These are phyloP conservation scores for Cyphomyrus discorhynchus DNA, from an alignment of 2,113 vertebrate species.

Conservation along the genomic window DNA sequence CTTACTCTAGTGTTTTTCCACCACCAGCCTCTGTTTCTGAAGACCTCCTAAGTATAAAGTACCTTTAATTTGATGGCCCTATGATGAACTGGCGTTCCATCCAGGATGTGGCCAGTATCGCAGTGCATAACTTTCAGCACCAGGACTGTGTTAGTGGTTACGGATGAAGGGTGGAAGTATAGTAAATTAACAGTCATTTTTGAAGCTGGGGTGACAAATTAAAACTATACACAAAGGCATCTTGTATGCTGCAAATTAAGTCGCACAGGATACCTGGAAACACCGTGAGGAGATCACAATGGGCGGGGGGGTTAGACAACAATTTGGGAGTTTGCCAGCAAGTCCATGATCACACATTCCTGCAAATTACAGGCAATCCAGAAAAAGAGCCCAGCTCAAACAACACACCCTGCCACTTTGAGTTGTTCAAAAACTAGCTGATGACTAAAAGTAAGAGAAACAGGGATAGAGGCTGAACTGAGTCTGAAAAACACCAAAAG, in stretches of 20 bases:
- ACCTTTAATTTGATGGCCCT: background rate
- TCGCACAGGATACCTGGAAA: background rate
- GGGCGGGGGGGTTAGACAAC: background rate
- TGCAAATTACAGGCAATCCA: background rate
- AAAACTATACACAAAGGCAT: background rate
- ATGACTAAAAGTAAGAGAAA: constrained; percentile 6
- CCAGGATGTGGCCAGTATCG: background rate
- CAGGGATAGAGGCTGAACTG: background rate
- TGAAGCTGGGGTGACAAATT: background rate
- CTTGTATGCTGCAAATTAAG: background rate
- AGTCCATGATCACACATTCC: background rate
- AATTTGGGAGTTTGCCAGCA: background rate
- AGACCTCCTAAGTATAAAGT: background rate
- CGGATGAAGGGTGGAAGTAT: background rate
- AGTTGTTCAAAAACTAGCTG: background rate
- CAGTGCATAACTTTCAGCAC: background rate
- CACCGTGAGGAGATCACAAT: background rate
- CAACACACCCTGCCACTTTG: no score
- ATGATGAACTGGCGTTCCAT: background rate
- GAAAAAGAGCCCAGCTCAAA: background rate
- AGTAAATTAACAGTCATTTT: background rate
- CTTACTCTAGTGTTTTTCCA: background rate
- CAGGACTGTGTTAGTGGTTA: no score
- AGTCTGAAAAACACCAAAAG: background rate
- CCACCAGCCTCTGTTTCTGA: background rate